Evolutionary conservation across 2,888 invertebrate species (phyloP), one percentile per base, ranked within the genome.

Genomic region (Lycaena phlaeas): DNA sequence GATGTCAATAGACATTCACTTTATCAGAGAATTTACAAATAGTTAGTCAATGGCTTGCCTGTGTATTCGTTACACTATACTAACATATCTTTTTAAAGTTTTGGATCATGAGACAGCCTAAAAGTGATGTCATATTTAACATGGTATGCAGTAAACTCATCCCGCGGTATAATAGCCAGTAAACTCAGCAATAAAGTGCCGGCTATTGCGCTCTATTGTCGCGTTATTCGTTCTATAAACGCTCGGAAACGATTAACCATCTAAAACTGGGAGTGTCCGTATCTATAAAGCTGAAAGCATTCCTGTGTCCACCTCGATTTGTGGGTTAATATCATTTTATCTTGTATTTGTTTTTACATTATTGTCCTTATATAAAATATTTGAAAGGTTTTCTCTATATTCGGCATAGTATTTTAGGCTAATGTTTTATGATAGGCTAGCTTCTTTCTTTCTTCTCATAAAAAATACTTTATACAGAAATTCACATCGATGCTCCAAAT

Each of bases 231-330:
- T 36, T 17, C 34, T 43, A 46, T 43, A 46, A 43, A 43, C 41
- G 30, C 36, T 38, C 39, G 14, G 36, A 40, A 38, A 40, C 40
- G 45, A 43, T 48, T 40, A 29, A 28, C 38, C 29, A 37, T 30
- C 36, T 39, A 38, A 27, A 41, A 30, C 39, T 30, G 31, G 39
- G 30, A 38, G 42, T 48, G 48, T 40, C 48, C 46, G 28, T 39
- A 26, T 30, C 51, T 46, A 49, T 55, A 52, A 58, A 54, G 43
- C 44, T 53, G 52, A 53, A 54, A 58, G 56, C 53, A 49, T 58
- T 58, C 45, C 41, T 47, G 41, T 53, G 54, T 58, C 44, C 38
- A 27, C 29, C 38, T 26, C 41, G 15, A 34, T 36, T 25, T 22
- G 31, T 39, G 26, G 22, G 7, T 12, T 22, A 14, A 14, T 7